Percentiles rank a stretch among this genome's conserved stretches.
phyloP scores from a whole-genome alignment of 2,888 invertebrate species.

The Acanthopleura granulata region DNA sequence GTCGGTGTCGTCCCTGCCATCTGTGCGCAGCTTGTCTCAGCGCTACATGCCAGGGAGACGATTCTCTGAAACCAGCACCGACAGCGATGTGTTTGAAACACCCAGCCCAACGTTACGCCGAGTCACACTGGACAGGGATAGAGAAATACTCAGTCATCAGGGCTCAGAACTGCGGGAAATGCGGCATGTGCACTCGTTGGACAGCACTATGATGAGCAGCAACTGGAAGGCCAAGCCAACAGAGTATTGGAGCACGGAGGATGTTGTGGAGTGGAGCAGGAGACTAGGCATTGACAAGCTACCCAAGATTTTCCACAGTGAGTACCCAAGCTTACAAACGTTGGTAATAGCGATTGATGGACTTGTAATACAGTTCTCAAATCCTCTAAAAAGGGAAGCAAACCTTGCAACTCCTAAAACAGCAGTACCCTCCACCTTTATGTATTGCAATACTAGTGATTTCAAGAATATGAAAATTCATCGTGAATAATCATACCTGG shows the following conservation, averaged over 20 bases:
- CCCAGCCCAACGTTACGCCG: not conserved
- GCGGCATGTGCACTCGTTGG: not conserved
- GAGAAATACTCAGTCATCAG: not conserved
- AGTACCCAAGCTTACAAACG: not conserved
- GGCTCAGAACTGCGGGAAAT: not conserved
- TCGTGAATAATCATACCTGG: no score
- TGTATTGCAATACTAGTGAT: no score
- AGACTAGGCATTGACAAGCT: not conserved
- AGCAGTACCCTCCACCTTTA: no score
- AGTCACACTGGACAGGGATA: not conserved
- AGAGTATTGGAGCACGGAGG: slow-evolving; percentile 7
- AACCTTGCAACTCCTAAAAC: no score
- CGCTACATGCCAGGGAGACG: not conserved
- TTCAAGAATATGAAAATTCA: no score
- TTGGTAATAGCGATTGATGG: not conserved
- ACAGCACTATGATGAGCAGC: not conserved
- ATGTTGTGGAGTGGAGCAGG: slow-evolving; percentile 11
- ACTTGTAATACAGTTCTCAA: no score
- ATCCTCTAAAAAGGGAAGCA: no score
- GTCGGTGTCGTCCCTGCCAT: not conserved
- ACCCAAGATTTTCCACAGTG: not conserved
- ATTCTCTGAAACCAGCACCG: slow-evolving; percentile 5
- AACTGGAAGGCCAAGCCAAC: not conserved
- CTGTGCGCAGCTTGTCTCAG: not conserved
- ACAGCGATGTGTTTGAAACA: slow-evolving; percentile 15